Evolutionary conservation across 2,888 invertebrate species (phyloP).

Genomic region (Eurois occulta): DNA sequence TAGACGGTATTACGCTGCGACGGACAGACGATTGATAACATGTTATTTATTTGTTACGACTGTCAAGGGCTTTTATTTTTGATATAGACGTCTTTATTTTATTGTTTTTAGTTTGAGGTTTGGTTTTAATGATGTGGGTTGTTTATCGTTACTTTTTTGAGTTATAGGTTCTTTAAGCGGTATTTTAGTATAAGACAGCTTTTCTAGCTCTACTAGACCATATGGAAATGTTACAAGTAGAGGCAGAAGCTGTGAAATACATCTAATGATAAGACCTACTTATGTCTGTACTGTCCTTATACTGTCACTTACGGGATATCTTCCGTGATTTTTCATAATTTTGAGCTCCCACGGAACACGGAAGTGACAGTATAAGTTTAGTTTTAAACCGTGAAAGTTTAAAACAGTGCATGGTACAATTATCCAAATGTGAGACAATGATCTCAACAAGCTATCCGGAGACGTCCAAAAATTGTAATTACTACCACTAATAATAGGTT

Average conservation of each 20-base stretch:
- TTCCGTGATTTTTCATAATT: no score
- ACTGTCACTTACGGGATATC: no score
- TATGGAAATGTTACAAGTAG: background rate
- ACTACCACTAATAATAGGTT: slow-evolving; percentile 28
- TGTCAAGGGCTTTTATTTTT: slow-evolving; percentile 55
- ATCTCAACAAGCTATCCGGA: background rate
- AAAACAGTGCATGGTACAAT: no score
- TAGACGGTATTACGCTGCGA: slow-evolving; percentile 53
- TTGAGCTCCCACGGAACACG: no score
- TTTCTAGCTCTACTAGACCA: background rate
- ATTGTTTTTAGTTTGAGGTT: slow-evolving; percentile 27
- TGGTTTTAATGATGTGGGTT: background rate
- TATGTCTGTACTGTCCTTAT: no score
- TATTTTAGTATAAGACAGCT: background rate
- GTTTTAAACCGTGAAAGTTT: no score
- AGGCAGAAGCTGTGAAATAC: background rate
- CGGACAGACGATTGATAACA: slow-evolving; percentile 61
- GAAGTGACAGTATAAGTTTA: no score
- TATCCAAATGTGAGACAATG: background rate
- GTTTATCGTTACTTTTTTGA: background rate
- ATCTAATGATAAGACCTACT: background rate
- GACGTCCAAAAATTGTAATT: background rate
- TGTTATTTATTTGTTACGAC: slow-evolving; percentile 65
- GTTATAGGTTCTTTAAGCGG: background rate
- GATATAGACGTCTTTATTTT: slow-evolving; percentile 61